Conservation (phyloP, 2,797 vertebrate genomes). For the Cottoperca gobio region DNA sequence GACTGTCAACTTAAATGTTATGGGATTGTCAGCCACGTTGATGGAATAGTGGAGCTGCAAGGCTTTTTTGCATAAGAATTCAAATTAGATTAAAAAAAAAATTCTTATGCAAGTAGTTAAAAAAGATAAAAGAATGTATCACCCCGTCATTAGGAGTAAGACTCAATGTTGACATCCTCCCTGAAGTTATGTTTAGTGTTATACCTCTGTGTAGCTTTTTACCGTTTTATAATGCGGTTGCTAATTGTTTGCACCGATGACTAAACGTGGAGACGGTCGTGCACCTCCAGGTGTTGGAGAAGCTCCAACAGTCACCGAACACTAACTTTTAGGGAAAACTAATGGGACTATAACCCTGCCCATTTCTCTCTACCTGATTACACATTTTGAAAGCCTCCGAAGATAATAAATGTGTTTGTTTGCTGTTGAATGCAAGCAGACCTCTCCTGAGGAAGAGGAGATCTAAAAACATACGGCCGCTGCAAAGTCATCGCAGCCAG, state of each 20-base stretch:
- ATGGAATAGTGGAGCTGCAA: neutral
- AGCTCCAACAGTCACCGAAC: neutral
- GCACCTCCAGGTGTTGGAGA: neutral
- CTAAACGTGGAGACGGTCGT: neutral
- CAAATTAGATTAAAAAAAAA: conserved; percentile 8
- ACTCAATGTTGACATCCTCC: neutral
- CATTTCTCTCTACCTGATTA: neutral
- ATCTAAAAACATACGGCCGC: conserved; percentile 47
- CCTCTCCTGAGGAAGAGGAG: conserved; percentile 30
- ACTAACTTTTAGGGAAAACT: neutral
- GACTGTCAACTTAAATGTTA: conserved; percentile 43
- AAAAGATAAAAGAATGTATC: conserved; percentile 13
- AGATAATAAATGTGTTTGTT: conserved; percentile 32
- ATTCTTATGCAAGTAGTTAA: neutral
- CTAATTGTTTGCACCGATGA: conserved; percentile 2
- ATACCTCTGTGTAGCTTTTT: neutral
- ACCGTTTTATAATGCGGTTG: neutral
- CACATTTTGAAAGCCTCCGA: conserved; percentile 25
- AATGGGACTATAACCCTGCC: neutral
- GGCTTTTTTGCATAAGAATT: conserved; percentile 22
- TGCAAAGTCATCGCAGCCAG: conserved; percentile 58
- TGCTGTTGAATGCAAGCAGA: conserved; percentile 41
- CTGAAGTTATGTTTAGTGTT: neutral
- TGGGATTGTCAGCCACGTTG: conserved; percentile 1
- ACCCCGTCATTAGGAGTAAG: neutral